A percentile compares a stretch with the other conserved stretches of the same genome.
Evolutionary conservation across 2,113 vertebrate genomes (phyloP).

Genomic region (Psittacula cyanocephala): DNA sequence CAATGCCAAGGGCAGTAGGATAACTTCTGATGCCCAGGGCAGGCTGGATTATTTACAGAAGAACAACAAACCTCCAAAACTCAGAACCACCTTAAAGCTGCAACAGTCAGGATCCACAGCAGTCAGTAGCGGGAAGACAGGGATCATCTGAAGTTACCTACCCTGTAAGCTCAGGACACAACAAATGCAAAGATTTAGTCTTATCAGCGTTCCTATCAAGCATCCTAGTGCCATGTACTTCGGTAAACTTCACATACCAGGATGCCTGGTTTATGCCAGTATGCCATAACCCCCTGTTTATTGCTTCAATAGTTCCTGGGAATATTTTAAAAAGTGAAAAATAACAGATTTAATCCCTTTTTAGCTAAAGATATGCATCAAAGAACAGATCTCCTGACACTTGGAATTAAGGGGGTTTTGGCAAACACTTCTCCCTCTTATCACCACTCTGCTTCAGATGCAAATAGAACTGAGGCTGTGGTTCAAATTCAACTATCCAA

Average conservation of each 20-base stretch:
- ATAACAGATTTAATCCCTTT: background rate
- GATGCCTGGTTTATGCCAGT: background rate
- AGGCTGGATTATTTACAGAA: background rate
- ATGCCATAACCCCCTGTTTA: background rate
- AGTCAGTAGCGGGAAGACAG: background rate
- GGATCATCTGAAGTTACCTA: background rate
- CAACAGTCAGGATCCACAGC: background rate
- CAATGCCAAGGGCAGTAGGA: background rate
- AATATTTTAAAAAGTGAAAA: background rate
- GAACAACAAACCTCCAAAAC: background rate
- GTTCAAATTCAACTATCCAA: background rate
- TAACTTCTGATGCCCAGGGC: background rate
- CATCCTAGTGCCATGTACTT: background rate
- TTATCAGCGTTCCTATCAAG: background rate
- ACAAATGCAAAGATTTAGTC: background rate
- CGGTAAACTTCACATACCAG: background rate
- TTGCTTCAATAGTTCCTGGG: background rate
- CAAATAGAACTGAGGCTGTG: background rate
- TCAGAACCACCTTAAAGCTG: background rate
- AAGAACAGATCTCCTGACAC: background rate
- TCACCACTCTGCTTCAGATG: background rate
- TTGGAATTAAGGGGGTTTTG: background rate
- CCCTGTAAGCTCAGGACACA: background rate
- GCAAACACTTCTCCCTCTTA: background rate
- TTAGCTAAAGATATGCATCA: accelerated